Evolutionary conservation across 2,113 vertebrate genomes (phyloP).

Genomic region (Symphodus melops): DNA sequence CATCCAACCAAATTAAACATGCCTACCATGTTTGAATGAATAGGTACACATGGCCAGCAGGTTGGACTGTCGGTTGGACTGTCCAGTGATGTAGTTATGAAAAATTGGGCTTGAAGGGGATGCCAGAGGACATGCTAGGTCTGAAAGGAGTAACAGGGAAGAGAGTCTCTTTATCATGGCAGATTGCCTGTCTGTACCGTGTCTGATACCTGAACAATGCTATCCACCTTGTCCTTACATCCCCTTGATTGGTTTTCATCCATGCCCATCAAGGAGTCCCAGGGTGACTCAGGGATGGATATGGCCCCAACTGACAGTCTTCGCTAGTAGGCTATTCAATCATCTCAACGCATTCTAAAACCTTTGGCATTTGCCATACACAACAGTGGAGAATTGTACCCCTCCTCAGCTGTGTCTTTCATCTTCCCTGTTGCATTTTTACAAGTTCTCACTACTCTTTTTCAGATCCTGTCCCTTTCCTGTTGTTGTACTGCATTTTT

Average conservation of each 20-base stretch:
- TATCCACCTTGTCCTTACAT: slow-evolving; percentile 58
- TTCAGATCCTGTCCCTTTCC: neutral
- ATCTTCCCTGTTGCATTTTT: slow-evolving; percentile 46
- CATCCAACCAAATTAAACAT: slow-evolving; percentile 16
- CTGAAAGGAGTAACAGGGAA: slow-evolving; percentile 44
- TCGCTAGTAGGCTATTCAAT: slow-evolving; percentile 48
- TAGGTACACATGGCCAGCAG: slow-evolving; percentile 17
- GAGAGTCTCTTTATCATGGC: slow-evolving; percentile 80
- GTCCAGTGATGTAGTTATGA: slow-evolving; percentile 31
- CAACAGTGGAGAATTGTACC: slow-evolving; percentile 52
- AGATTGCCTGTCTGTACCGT: slow-evolving; percentile 81
- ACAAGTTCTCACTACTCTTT: slow-evolving; percentile 42
- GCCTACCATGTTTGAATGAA: slow-evolving; percentile 14
- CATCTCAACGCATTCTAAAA: slow-evolving; percentile 51
- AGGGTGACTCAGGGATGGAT: slow-evolving; percentile 75
- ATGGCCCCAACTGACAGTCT: slow-evolving; percentile 53
- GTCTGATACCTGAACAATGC: slow-evolving; percentile 62
- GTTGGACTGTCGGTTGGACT: slow-evolving; percentile 52
- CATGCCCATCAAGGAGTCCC: slow-evolving; percentile 77
- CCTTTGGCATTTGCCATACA: slow-evolving; percentile 55
- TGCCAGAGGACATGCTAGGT: slow-evolving; percentile 65
- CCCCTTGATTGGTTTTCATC: slow-evolving; percentile 77
- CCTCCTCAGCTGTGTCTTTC: slow-evolving; percentile 35
- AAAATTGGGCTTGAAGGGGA: slow-evolving; percentile 81
- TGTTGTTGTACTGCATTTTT: neutral